Conservation (phyloP, 2,888 invertebrate species). For the Hermodice carunculata region DNA sequence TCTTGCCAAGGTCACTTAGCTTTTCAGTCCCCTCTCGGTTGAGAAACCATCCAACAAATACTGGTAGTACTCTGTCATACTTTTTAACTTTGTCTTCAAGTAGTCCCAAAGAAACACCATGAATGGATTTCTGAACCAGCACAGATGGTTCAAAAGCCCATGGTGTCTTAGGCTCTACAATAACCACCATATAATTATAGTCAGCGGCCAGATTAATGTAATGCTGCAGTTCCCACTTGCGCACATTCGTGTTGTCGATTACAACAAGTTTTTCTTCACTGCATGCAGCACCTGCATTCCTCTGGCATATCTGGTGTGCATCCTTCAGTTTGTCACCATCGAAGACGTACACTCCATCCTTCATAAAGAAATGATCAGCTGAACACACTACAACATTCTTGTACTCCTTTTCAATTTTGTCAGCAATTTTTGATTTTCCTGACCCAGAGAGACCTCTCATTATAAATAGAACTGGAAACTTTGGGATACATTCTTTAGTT, state of each 20-base stretch:
- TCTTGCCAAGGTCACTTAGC: slow-evolving; percentile 39
- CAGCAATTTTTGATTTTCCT: slow-evolving; percentile 66
- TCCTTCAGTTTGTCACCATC: slow-evolving; percentile 50
- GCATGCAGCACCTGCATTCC: slow-evolving; percentile 54
- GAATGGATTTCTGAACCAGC: slow-evolving; percentile 55
- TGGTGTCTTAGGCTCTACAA: slow-evolving; percentile 64
- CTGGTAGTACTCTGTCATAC: slow-evolving; percentile 54
- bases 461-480: slow-evolving; percentile 61
- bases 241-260: slow-evolving; percentile 69
- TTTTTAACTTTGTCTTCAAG: slow-evolving; percentile 42
- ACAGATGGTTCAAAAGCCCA: slow-evolving; percentile 61
- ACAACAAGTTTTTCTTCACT: slow-evolving; percentile 50
- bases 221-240: slow-evolving; percentile 62
- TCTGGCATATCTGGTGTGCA: slow-evolving; percentile 63
- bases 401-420: slow-evolving; percentile 50
- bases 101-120: slow-evolving; percentile 50
- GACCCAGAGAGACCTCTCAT: slow-evolving; percentile 69
- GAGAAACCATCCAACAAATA: slow-evolving; percentile 67
- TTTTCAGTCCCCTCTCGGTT: slow-evolving; percentile 42
- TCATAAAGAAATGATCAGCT: slow-evolving; percentile 64
- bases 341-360: slow-evolving; percentile 53
- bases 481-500: slow-evolving; percentile 14
- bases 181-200: slow-evolving; percentile 58
- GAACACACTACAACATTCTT: slow-evolving; percentile 59
- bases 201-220: slow-evolving; percentile 59